Evolutionary conservation across 1,140 invertebrate genomes (phyloP), one percentile per base, ranked within the genome.

Genomic region (Procambarus virginalis): DNA sequence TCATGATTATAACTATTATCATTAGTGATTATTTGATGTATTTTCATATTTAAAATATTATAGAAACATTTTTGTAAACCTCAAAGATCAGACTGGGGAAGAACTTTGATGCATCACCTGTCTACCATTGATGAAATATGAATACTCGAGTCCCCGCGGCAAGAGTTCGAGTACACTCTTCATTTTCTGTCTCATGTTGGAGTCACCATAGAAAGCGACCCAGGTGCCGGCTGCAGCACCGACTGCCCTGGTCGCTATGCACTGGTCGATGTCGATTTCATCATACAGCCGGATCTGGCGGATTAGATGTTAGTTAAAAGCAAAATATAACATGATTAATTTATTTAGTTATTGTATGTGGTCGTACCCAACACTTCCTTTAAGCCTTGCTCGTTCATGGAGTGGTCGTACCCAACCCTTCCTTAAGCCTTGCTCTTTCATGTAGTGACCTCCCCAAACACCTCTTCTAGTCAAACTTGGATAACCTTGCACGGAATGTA

Each of bases 401-500:
- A 34, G 34, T 34, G 34, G 34, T 34, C 34, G 34, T 34, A 34
- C 34, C 34, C 34, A 34, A 34, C 34, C 34, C 34, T 34, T 34
- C 34, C 34, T 34, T 34, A 34, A 34, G 34, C 34, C 34, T 34
- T 1, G 34, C 34, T 34, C 34, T 34, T 34, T 34, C 34, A 34
- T 34, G 34, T 34, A 34, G 34, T 34, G 34, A 34, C 34, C 34
- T 34, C 1, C 34, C 34, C 34, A 34, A 34, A 34, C 34, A 34
- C 34, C 34, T 34, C 34, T 34, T 34, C 0, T 34, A 34, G 34
- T 34, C 34, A 34, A 34, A 34, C 34, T 34, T 34, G 34, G 34
- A 34, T 34, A 34, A 76, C 73, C 73, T 22, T 76, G 73, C 73
- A 76, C 2, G 73, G 73, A 22, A 76, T 22, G 73, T 76, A 76